Evolutionary conservation across 2,797 vertebrate genomes (phyloP), one percentile per base, ranked within the genome.

Genomic region (Enteromius viviparus): DNA sequence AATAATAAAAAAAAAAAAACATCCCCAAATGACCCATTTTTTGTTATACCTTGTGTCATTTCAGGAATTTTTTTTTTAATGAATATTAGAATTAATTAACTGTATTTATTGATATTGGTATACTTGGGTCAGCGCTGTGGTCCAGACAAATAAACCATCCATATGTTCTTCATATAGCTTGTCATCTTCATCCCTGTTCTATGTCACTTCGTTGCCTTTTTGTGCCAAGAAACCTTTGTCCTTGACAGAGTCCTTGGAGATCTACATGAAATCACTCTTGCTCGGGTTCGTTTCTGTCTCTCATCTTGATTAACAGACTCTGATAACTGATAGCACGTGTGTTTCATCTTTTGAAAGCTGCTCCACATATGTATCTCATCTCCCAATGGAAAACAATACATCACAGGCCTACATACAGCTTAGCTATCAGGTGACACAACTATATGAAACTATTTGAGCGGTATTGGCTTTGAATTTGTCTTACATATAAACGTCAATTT

Each of bases 141-240:
- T 60, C n/a, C n/a, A 12, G 23, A 29, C 75, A 77, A 40, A 34
- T 32, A 4, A 23, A 7, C 37, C 12, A 3, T 77, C 23, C 40
- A 32, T 42, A 42, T 32, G 23, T 6, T 11, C 34, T 64, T 42
- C 23, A 64, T 76, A 49, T 17, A 75, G 53, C 17, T 51, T 26
- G 42, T 72, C 79, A 80, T 65, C 37, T 66, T 76, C 49, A 53
- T 51, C 76, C 60, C 53, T 45, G 74, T 66, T 86, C 65, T 29
- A 68, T 66, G 21, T 74, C 85, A 79, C 58, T 23, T 66, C 55
- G 4, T 37, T 75, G 79, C 32, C 53, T 37, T 21, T 62, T 81
- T 65, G n/a, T 75, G 79, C 60, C 66, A 58, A 47, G 45, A 26
- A 37, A 76, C 12, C 60, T 79, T 65, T 74, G 65, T 32, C 53